Conservation (phyloP, 2,888 invertebrate genomes). For the Linnaemya tessellans region DNA sequence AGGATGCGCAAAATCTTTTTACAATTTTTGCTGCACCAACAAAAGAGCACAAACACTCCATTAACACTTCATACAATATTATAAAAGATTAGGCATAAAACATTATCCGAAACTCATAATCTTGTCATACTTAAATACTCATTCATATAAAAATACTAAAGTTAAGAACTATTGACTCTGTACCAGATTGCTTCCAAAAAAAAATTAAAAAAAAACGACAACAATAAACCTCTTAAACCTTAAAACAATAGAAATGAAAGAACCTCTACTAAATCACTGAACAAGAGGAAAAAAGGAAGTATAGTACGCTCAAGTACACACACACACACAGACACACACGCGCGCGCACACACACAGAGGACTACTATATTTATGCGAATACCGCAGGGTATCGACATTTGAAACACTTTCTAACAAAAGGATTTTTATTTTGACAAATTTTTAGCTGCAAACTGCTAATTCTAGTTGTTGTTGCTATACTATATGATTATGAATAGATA, state of each 20-base stretch:
- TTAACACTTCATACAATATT: slow-evolving; percentile 21
- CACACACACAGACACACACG: background rate
- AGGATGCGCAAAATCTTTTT: background rate
- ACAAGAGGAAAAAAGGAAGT: background rate
- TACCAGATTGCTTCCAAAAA: slow-evolving; percentile 22
- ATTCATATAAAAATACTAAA: slow-evolving; percentile 9
- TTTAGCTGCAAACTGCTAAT: slow-evolving; percentile 54
- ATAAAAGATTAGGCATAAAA: slow-evolving; percentile 11
- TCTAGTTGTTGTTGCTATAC: slow-evolving; percentile 5
- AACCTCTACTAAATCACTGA: slow-evolving; percentile 56
- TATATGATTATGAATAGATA: slow-evolving; percentile 61
- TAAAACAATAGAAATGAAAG: slow-evolving; percentile 52
- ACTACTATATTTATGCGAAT: slow-evolving; percentile 63
- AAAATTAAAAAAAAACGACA: background rate
- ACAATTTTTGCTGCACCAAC: background rate
- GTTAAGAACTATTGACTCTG: slow-evolving; percentile 42
- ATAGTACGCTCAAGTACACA: background rate
- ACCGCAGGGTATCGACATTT: slow-evolving; percentile 72
- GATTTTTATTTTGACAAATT: slow-evolving; percentile 60
- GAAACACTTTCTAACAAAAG: slow-evolving; percentile 71
- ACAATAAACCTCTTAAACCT: slow-evolving; percentile 31
- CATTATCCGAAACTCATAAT: slow-evolving; percentile 28
- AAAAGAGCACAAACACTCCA: slow-evolving; percentile 22
- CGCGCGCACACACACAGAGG: background rate
- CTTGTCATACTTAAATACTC: slow-evolving; percentile 19